Base-by-base conservation (phyloP, 37 sponge, comb jelly and placozoan genomes). In the Hormiphora californensis region DNA sequence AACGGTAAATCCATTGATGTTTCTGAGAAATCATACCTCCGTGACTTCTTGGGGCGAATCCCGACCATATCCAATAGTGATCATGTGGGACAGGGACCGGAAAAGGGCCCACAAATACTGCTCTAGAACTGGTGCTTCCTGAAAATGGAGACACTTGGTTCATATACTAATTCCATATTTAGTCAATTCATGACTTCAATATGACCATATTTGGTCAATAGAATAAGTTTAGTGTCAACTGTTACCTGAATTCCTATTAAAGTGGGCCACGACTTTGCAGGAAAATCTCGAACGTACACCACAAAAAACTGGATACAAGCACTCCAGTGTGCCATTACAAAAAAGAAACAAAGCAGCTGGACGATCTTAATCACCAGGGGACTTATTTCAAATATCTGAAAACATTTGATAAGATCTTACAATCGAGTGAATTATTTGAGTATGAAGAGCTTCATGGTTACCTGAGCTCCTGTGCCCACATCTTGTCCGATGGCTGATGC, bases 281-380 rank as follows among this genome's bases (percentile, higher is more conserved):
- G 81, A 41, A 73, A 73, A 23, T 41, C 81, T 28, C 81, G 9
- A 4, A 73, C 12, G 46, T 73, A 73, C 0, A 73, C 81, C 3
- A 73, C 81, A 17, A 73, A 73, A 46, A 73, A 73, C 44, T 73
- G 81, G 2, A 40, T 19, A 33, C 81, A 73, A 1, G 81, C 43
- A 28, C 81, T 73, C 81, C 81, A 73, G 44, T 73, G 81, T 9
- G 81, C 81, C 3, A 73, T 73, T 46, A 73, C 43, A 46, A 73
- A 73, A 28, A 73, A 73, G 23, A 73, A 41, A 2, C 81, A 27
- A 28, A 73, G 81, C 36, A 73, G 81, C 43, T 73, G 81, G 44
- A 73, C 35, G 7, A 73, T 73, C 81, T 73, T 73, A 23, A 73
- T 73, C 4, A 73, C 41, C 46, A 73, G 44, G 2, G 81, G 81